Conservation (phyloP, 2,797 vertebrate genomes). For the Carapus acus region DNA sequence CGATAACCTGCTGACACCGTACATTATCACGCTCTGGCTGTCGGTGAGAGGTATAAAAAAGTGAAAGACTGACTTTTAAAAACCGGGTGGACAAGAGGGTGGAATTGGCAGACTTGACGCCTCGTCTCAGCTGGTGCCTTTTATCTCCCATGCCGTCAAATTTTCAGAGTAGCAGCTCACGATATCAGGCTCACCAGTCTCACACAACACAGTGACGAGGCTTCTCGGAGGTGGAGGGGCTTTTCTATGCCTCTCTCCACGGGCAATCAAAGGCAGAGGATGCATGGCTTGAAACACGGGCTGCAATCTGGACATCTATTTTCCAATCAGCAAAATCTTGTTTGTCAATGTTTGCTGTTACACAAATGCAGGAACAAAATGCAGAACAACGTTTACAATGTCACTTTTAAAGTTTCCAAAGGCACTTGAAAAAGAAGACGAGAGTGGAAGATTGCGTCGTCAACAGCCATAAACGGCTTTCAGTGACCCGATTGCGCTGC, state of each 20-base stretch:
- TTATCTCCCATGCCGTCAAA: neutral
- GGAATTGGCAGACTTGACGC: slow-evolving; percentile 7
- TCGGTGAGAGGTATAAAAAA: slow-evolving; percentile 35
- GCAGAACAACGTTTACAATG: too few relatives aligned
- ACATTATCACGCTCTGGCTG: slow-evolving; percentile 35
- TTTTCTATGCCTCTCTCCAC: neutral
- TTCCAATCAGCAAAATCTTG: neutral
- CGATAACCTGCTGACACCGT: slow-evolving; percentile 48
- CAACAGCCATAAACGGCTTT: too few relatives aligned
- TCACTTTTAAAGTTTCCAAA: too few relatives aligned
- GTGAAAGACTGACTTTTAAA: slow-evolving; percentile 23
- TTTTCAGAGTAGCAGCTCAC: neutral
- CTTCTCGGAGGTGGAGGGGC: neutral
- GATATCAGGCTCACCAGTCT: neutral
- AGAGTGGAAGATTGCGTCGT: too few relatives aligned
- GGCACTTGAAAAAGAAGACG: too few relatives aligned
- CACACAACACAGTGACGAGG: neutral
- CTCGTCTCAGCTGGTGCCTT: slow-evolving; percentile 3
- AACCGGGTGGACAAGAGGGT: slow-evolving; percentile 1
- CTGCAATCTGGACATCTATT: neutral
- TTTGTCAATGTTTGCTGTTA: neutral
- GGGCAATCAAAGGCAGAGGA: neutral
- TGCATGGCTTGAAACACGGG: neutral
- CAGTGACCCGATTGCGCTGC: too few relatives aligned
- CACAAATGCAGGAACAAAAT: neutral